Evolutionary conservation across 2,797 vertebrate species (phyloP).

Genomic region (Lates japonicus): DNA sequence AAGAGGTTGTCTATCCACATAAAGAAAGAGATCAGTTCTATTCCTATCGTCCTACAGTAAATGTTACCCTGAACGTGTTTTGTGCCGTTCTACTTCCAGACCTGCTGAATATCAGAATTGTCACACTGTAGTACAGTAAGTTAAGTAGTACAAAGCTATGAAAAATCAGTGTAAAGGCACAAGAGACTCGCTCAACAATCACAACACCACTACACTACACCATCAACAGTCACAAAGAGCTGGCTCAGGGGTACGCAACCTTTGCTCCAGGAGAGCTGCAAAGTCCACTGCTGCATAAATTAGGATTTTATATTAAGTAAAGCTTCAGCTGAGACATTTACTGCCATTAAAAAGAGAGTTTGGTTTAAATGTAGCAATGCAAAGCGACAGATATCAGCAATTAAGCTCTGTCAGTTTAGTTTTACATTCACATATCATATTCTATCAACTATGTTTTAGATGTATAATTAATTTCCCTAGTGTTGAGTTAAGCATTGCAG

Average conservation of each 20-base stretch:
- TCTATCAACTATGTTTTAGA: background rate
- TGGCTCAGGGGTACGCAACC: conserved; percentile 54
- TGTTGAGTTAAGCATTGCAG: conserved; percentile 10
- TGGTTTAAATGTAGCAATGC: conserved; percentile 4
- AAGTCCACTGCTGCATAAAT: conserved; percentile 8
- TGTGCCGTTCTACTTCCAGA: conserved; percentile 84
- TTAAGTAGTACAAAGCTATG: conserved; percentile 85
- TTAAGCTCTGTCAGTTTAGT: conserved; percentile 3
- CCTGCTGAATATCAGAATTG: conserved; percentile 86
- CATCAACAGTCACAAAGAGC: conserved; percentile 67
- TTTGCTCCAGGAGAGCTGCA: conserved; percentile 20
- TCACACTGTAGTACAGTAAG: conserved; percentile 80
- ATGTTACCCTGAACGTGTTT: conserved; percentile 72
- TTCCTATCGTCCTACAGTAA: conserved; percentile 53
- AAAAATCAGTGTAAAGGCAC: conserved; percentile 85
- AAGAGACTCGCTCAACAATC: conserved; percentile 81
- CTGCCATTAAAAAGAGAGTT: background rate
- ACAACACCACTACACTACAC: conserved; percentile 79
- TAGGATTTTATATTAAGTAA: background rate
- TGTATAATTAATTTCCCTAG: background rate
- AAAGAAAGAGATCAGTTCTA: conserved; percentile 46
- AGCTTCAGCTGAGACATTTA: background rate
- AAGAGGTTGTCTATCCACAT: conserved; percentile 31
- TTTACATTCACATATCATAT: conserved; percentile 22
- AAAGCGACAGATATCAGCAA: conserved; percentile 13